Evolutionary conservation across 2,888 invertebrate genomes (phyloP), one percentile per base, ranked within the genome.

Genomic region (Acanthosepion lycidas): DNA sequence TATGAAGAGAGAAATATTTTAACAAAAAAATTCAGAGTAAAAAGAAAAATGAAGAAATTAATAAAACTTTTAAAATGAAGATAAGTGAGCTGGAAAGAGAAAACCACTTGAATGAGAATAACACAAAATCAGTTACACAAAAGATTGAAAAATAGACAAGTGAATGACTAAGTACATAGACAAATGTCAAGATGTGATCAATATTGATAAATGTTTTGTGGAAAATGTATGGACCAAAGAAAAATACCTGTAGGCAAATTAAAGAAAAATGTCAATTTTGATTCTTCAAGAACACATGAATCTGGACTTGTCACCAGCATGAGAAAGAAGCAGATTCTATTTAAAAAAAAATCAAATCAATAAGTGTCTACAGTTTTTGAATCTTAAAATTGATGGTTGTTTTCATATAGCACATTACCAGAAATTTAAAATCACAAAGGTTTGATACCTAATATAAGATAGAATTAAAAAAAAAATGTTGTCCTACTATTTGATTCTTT

Each of bases 221-320:
- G 78, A 33, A 78, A 78, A 78, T 78, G n/a, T n/a, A 78, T 78
- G n/a, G 78, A 15, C 78, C n/a, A 78, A 78, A 78, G 78, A 78
- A 78, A 78, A 78, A 78, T 78, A 78, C n/a, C 78, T n/a, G 15
- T 8, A 78, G n/a, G n/a, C n/a, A n/a, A 78, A 78, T 33, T 78
- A n/a, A 78, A 33, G n/a, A n/a, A 78, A n/a, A 78, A 78, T 78
- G n/a, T 78, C n/a, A 78, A 78, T n/a, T 78, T 78, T n/a, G 78
- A 78, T 78, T 78, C n/a, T 78, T 78, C n/a, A 78, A 78, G 5
- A n/a, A n/a, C 9, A 78, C 15, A 12, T 9, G n/a, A 78, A 78
- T 78, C 78, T 78, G 78, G 78, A 78, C 9, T 28, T n/a, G 78
- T 78, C n/a, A 78, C 15, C n/a, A 78, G 78, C n/a, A 15, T 15